Evolutionary conservation across 2,113 vertebrate species (phyloP), one percentile per base, ranked within the genome.

Genomic region (Sturnira hondurensis): DNA sequence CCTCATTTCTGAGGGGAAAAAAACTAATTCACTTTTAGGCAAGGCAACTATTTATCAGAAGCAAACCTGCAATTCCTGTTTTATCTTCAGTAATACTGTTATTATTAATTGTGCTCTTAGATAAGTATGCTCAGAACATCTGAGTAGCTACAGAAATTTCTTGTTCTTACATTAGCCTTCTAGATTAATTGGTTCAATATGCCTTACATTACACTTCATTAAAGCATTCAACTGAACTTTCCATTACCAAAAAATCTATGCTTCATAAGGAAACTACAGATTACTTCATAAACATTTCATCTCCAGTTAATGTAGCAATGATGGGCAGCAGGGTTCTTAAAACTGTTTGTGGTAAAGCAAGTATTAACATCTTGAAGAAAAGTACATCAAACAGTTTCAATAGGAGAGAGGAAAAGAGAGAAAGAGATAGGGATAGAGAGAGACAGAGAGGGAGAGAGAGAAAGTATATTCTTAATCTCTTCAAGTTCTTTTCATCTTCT

Each of bases 251-350:
- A 94, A 97, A 63, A 61, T 85, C 82, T 91, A 31, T 97, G 58
- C 63, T 86, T 96, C 91, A 41, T 80, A 90, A 97, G 33, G 43
- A 96, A 74, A 83, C 84, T 61, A 97, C 43, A 93, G 82, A 96
- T 96, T 95, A 97, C n/a, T 47, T 96, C 80, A 95, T 85, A 97
- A 97, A 92, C 58, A 94, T 93, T 94, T 97, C 4, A 95, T 97
- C 82, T 94, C 63, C 45, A 74, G 12, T 93, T 86, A 91, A 70
- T 84, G 87, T 81, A 92, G 50, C 56, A 90, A 71, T 92, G 82
- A 96, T 54, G 6, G 74, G 45, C 36, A 97, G 47, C 58, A 95
- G 85, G 58, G 92, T 33, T 96, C 26, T 78, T 95, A 96, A 97
- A 97, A 94, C 91, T 45, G 36, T 52, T 86, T 84, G 70, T 87